phyloP scores from a whole-genome alignment of 2,113 vertebrate genomes.

The Onychorhynchus coronatus region DNA sequence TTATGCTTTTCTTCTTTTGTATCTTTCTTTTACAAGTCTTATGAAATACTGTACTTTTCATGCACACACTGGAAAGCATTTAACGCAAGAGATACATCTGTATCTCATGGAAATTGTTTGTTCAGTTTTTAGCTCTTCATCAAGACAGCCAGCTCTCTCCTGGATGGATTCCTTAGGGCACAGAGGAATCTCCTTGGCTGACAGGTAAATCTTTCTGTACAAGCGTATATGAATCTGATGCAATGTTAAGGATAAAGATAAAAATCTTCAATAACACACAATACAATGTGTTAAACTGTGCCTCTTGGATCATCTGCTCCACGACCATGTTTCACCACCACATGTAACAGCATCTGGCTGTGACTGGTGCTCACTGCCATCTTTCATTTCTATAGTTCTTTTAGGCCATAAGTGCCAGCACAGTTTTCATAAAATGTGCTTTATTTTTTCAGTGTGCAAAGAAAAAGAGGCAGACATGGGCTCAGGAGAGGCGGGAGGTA shows the following conservation, averaged over 20 bases:
- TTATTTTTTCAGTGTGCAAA: neutral
- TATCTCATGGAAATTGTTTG: neutral
- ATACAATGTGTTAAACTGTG: neutral
- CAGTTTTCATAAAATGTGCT: accelerated
- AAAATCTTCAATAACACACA: neutral
- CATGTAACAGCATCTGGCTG: neutral
- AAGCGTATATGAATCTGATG: accelerated
- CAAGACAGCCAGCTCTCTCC: neutral
- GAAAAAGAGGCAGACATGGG: neutral
- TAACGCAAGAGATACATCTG: neutral
- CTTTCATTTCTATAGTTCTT: neutral
- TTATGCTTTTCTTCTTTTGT: neutral
- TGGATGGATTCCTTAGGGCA: neutral
- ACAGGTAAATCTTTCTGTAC: neutral
- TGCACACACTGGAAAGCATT: neutral
- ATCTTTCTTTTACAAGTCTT: neutral
- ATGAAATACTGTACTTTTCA: neutral
- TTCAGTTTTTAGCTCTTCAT: neutral
- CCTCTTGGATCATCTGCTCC: neutral
- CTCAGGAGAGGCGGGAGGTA: neutral
- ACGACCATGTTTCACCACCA: neutral
- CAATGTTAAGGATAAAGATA: neutral
- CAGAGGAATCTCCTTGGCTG: neutral
- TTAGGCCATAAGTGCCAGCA: neutral
- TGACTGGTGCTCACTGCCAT: neutral